Percentiles rank a stretch among this genome's conserved stretches.
phyloP scores from a whole-genome alignment of 2,113 vertebrate species.

The Gallinago media region DNA sequence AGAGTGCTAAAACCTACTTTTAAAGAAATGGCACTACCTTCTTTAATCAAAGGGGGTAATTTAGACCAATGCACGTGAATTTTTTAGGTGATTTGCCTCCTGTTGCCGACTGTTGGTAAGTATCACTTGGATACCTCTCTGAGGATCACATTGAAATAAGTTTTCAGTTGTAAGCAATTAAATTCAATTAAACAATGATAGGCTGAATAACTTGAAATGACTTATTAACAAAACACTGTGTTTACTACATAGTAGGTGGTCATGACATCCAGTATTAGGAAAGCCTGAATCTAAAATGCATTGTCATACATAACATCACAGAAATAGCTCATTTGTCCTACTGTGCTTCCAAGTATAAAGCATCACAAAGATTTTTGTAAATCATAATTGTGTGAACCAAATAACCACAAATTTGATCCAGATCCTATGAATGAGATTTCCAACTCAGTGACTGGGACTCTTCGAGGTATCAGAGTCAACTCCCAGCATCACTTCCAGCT shows the following conservation, averaged over 20 bases:
- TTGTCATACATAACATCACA: not conserved
- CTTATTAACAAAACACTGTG: not conserved
- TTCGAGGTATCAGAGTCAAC: not conserved
- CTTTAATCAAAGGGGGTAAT: not conserved
- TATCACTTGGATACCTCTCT: not conserved
- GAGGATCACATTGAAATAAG: not conserved
- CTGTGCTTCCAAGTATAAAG: not conserved
- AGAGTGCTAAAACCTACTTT: not conserved
- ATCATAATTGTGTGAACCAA: not conserved
- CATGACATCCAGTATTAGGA: rapidly evolving
- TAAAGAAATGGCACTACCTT: not conserved
- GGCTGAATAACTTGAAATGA: not conserved
- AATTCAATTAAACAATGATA: not conserved
- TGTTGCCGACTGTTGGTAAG: not conserved
- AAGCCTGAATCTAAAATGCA: not conserved
- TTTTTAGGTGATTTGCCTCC: not conserved
- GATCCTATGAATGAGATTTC: not conserved
- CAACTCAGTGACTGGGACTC: not conserved
- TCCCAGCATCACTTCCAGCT: not conserved
- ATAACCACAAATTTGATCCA: not conserved
- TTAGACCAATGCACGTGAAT: not conserved
- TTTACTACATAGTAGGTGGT: not conserved
- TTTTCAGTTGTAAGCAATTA: not conserved
- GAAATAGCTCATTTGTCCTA: not conserved
- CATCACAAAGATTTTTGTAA: not conserved